Conservation (phyloP, 1,140 invertebrate genomes). For the Aphelenchoides avenae region DNA sequence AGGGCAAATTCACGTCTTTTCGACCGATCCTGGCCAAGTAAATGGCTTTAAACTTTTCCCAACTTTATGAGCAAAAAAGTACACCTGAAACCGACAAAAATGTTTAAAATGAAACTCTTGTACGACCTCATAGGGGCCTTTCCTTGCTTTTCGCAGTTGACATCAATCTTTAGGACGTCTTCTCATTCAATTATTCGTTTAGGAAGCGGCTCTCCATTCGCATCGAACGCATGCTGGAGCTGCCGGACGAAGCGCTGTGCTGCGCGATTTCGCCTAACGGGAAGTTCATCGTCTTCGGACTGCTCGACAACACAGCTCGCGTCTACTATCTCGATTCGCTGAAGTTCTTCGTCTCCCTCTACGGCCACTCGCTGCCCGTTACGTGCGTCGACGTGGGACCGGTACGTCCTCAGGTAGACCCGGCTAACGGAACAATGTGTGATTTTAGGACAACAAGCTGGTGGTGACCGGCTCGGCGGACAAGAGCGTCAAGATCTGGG, state of each 20-base stretch:
- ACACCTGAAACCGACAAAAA: no score
- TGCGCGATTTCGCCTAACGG: conserved; percentile 76
- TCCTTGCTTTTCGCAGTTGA: no score
- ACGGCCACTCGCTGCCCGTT: conserved; percentile 92
- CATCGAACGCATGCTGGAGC: conserved; percentile 74
- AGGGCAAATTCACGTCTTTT: no score
- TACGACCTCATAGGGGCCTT: no score
- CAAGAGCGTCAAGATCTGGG: conserved; percentile 94
- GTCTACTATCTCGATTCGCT: conserved; percentile 89
- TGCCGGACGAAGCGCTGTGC: conserved; percentile 79
- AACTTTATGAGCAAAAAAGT: no score
- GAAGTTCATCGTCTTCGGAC: conserved; percentile 79
- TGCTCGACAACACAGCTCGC: conserved; percentile 88
- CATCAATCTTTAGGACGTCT: no score
- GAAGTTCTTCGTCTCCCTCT: conserved; percentile 91
- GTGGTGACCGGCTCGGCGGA: conserved; percentile 90
- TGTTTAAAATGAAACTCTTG: no score
- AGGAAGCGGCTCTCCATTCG: conserved; percentile 70
- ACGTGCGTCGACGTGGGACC: conserved; percentile 78
- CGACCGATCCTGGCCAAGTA: no score
- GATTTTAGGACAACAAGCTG: conserved; percentile 73
- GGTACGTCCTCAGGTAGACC: conserved; percentile 9
- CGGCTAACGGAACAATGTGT: neutral
- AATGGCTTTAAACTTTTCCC: no score
- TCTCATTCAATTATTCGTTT: no score